Percentiles rank a stretch among this genome's conserved stretches.
These are phyloP conservation scores for Trypoxylus dichotomus DNA, from an alignment of 1,140 invertebrate species.

Conservation along the genomic window DNA sequence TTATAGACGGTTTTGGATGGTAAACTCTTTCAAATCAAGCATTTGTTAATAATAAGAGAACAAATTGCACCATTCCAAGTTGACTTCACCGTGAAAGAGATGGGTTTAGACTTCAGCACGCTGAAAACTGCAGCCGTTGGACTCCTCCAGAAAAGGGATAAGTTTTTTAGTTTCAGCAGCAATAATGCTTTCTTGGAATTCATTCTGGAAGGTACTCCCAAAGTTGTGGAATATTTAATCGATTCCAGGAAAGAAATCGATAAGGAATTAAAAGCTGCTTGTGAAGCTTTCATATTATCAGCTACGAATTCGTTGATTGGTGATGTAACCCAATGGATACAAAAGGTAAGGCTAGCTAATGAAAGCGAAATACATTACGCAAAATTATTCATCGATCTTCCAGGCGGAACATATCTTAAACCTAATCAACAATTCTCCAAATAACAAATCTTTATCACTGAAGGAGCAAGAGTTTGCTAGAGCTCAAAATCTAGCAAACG, in stretches of 20 bases:
- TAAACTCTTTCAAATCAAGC: conserved; percentile 96
- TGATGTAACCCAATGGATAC: conserved; percentile 43
- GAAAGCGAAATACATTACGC: not conserved
- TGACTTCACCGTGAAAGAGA: conserved; percentile 92
- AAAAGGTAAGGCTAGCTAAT: conserved; percentile 27
- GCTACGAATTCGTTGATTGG: conserved; percentile 75
- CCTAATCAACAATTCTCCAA: conserved; percentile 31
- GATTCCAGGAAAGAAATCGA: conserved; percentile 96
- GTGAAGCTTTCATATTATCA: conserved; percentile 87
- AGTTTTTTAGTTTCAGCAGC: conserved; percentile 83
- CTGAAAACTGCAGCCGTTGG: conserved; percentile 85
- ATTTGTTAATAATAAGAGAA: conserved; percentile 93
- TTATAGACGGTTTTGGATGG: conserved; percentile 81
- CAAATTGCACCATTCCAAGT: conserved; percentile 99
- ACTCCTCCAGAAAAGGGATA: conserved; percentile 81
- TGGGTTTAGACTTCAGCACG: conserved; percentile 87
- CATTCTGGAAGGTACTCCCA: conserved; percentile 85
- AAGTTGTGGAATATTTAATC: conserved; percentile 87
- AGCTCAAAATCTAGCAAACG: conserved; percentile 59
- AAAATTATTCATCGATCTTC: conserved; percentile 32
- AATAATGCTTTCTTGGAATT: conserved; percentile 94
- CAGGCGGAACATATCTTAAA: conserved; percentile 43
- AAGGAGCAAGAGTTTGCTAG: conserved; percentile 56
- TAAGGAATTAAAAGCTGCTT: conserved; percentile 85
- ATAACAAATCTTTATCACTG: conserved; percentile 41